phyloP scores from a whole-genome alignment of 2,113 vertebrate species.

The Toxostoma redivivum region DNA sequence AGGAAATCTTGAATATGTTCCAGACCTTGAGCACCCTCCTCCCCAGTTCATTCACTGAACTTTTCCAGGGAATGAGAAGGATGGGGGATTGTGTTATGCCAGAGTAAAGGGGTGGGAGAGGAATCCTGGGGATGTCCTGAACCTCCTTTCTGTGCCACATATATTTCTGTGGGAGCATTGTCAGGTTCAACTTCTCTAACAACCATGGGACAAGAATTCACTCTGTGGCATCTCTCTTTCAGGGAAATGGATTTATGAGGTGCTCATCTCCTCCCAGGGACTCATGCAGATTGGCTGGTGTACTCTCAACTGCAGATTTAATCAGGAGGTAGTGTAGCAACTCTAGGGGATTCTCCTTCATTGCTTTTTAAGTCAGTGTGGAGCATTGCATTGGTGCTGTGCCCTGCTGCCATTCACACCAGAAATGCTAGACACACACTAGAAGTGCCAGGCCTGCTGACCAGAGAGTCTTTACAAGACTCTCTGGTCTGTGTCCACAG shows the following conservation, averaged over 20 bases:
- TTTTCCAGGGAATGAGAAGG: background rate
- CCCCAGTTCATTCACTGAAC: background rate
- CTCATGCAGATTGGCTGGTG: constrained; percentile 99
- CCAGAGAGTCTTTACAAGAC: background rate
- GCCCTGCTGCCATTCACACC: background rate
- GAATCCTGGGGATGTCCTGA: background rate
- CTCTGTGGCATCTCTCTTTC: background rate
- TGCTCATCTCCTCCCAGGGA: constrained; percentile 97
- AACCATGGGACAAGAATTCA: background rate
- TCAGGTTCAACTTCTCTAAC: background rate
- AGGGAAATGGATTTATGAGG: constrained; percentile 98
- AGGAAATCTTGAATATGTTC: background rate
- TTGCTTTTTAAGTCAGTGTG: background rate
- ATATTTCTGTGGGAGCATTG: background rate
- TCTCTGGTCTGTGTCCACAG: background rate
- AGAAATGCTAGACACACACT: background rate
- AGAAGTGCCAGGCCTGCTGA: background rate
- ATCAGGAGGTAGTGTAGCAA: constrained; percentile 86
- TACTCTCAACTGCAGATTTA: constrained; percentile 95
- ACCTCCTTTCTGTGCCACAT: background rate
- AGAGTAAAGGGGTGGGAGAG: background rate
- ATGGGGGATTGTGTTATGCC: background rate
- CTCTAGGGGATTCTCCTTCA: background rate
- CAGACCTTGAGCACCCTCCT: background rate
- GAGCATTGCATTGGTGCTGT: background rate